Percentiles rank a stretch among this genome's conserved stretches.
Conservation (phyloP, 2,888 invertebrate genomes). For the Limnephilus lunatus region DNA sequence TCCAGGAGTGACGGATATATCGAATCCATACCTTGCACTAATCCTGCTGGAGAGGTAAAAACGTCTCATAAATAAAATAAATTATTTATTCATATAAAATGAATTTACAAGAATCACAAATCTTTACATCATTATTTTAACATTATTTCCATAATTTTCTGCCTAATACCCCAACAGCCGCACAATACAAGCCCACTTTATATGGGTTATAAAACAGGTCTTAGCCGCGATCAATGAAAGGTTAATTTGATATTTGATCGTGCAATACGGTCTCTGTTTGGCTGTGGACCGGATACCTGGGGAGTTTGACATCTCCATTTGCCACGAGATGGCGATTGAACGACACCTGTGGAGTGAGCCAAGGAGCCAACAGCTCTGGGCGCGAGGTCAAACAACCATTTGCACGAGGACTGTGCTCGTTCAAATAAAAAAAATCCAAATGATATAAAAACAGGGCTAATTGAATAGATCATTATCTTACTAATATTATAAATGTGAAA, state of each 20-base stretch:
- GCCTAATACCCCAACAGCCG: neutral
- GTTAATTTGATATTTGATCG: neutral
- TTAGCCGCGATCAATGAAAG: neutral
- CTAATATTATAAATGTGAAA: no score
- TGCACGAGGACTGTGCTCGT: neutral
- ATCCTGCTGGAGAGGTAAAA: no score
- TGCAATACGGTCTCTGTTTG: neutral
- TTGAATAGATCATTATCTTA: neutral
- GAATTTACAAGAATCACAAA: no score
- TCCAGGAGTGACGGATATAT: no score
- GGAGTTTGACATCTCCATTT: constrained; percentile 2
- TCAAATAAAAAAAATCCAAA: no score
- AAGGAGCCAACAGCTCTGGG: neutral
- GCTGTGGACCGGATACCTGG: neutral
- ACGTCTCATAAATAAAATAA: no score
- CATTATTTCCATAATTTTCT: neutral
- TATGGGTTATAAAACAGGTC: neutral
- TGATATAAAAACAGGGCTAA: neutral
- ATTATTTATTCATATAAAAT: no score
- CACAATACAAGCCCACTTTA: neutral
- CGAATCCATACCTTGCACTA: no score
- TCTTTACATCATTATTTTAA: neutral
- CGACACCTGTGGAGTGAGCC: neutral
- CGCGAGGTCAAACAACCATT: neutral
- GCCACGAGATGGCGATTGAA: neutral